Percentiles rank a stretch among this genome's conserved stretches.
Evolutionary conservation across 2,888 invertebrate species (phyloP).

Genomic region (Latheticus oryzae): DNA sequence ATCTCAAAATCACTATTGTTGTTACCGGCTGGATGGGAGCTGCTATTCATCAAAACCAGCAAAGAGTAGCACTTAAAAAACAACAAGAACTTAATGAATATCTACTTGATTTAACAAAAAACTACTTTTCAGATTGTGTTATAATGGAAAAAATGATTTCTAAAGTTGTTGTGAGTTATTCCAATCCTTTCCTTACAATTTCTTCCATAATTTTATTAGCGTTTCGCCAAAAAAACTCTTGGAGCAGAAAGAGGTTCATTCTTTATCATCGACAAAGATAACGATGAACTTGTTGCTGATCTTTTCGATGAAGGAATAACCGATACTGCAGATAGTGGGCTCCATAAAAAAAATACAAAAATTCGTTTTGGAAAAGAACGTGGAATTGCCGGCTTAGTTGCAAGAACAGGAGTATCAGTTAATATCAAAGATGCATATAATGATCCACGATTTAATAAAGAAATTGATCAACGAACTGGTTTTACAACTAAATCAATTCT

Average conservation of each 20-base stretch:
- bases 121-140: constrained; percentile 70
- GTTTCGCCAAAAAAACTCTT: constrained; percentile 70
- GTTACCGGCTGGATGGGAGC: constrained; percentile 65
- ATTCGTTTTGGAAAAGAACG: constrained; percentile 67
- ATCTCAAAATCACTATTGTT: constrained; percentile 61
- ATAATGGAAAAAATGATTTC: constrained; percentile 71
- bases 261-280: constrained; percentile 69
- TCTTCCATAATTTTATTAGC: constrained; percentile 62
- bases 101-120: constrained; percentile 61
- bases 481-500: constrained; percentile 70
- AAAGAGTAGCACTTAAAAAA: constrained; percentile 60
- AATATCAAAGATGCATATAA: constrained; percentile 71
- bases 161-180: constrained; percentile 71
- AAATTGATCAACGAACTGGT: constrained; percentile 70
- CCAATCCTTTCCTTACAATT: no score
- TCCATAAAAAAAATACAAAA: constrained; percentile 69
- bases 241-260: constrained; percentile 71
- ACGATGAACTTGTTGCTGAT: constrained; percentile 67
- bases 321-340: constrained; percentile 54
- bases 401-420: constrained; percentile 65
- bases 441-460: constrained; percentile 69
- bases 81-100: constrained; percentile 64
- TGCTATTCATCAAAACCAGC: constrained; percentile 64
- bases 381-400: constrained; percentile 69
- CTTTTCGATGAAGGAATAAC: constrained; percentile 72